phyloP scores from a whole-genome alignment of 2,888 invertebrate genomes.

The Zonitis immaculata region DNA sequence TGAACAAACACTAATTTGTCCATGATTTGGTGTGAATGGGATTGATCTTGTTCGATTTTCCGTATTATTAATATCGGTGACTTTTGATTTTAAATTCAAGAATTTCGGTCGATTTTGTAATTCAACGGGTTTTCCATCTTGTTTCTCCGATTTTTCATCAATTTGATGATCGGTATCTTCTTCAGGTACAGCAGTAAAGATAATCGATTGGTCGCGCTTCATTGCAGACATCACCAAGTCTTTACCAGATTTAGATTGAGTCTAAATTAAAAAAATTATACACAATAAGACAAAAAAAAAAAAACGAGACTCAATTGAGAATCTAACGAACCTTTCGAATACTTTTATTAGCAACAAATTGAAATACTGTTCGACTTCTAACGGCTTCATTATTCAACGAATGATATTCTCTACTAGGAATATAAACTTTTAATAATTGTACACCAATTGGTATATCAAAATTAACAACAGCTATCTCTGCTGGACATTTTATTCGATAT shows the following conservation, averaged over 20 bases:
- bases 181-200: constrained; percentile 80
- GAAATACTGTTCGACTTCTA: constrained; percentile 45
- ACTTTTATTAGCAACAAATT: constrained; percentile 30
- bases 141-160: constrained; percentile 21
- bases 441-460: constrained; percentile 77
- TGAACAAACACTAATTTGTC: constrained; percentile 71
- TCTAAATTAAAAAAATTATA: constrained; percentile 5
- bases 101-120: constrained; percentile 41
- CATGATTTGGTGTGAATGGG: constrained; percentile 51
- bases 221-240: constrained; percentile 53
- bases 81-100: constrained; percentile 42
- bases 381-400: constrained; percentile 51
- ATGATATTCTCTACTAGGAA: constrained; percentile 60
- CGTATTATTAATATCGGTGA: constrained; percentile 33
- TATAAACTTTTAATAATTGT: constrained; percentile 72
- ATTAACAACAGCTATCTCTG: constrained; percentile 60
- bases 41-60: constrained; percentile 22
- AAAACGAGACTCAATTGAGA: too few species aligned
- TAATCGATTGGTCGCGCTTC: constrained; percentile 73
- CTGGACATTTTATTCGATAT: constrained; percentile 76
- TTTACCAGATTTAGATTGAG: constrained; percentile 7
- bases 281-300: too few species aligned
- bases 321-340: constrained; percentile 35
- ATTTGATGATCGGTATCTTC: constrained; percentile 53
- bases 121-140: constrained; percentile 16